Evolutionary conservation across 1,140 invertebrate genomes (phyloP), one percentile per base, ranked within the genome.

Genomic region (Scaptomyza montana): DNA sequence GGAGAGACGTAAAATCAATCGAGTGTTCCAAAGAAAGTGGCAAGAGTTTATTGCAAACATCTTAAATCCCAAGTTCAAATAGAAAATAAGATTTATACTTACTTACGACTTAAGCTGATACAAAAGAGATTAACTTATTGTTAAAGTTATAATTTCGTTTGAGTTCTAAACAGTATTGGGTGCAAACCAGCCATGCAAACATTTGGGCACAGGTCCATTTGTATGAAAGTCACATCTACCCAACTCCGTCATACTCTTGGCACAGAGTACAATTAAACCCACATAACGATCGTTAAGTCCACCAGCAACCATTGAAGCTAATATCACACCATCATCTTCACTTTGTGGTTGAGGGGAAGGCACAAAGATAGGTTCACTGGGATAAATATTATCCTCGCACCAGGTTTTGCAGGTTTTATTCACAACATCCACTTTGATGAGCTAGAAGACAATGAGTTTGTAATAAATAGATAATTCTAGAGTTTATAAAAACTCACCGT

Each of bases 361-460:
- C 9, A 98, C 95, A 91, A 98, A 98, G 62, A 98, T 95, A 0
- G 97, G 97, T 92, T 98, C 97, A 80, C 97, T 97, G 1, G 97
- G 96, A 90, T 96, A 97, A 57, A 95, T 94, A 62, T 95, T 94
- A 2, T 91, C 87, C 84, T 97, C 96, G 59, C 93, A 94, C 96
- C 96, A 98, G 1, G 94, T 95, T 71, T 93, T 92, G n/a, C 89
- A 92, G 1, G 93, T 94, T 76, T 95, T 96, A 1, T 84, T 94
- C 41, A 92, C 61, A 0, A 94, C 94, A 81, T 97, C 95, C n/a
- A 97, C 95, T 93, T 97, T 97, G 5, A 96, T 96, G 1, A 96
- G 91, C 96, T 97, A 28, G 36, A 9, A n/a, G 6, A 2, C 13
- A 19, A 12, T 33, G 39, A 49, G 63, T 25, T 13, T 51, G 19